Conservation (phyloP, 2,888 invertebrate genomes). For the Pachliopta kotzebuea region DNA sequence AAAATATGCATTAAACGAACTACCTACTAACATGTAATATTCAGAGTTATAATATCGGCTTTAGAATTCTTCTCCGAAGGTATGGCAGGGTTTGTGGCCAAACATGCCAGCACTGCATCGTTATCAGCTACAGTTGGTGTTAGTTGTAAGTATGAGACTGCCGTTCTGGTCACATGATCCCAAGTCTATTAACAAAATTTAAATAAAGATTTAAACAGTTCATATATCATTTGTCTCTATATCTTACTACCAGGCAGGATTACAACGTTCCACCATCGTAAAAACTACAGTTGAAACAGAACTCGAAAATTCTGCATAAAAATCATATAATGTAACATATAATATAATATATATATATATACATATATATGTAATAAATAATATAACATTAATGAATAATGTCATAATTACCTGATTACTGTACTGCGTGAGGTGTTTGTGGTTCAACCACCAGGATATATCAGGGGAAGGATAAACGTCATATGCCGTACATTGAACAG, state of each 20-base stretch:
- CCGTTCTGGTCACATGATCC: constrained; percentile 53
- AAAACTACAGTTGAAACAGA: too few species aligned
- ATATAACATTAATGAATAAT: too few species aligned
- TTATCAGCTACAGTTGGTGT: constrained; percentile 61
- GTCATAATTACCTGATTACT: constrained; percentile 71
- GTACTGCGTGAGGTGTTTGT: constrained; percentile 66
- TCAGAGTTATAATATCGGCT: constrained; percentile 69
- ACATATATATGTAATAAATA: too few species aligned
- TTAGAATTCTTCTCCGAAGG: constrained; percentile 68
- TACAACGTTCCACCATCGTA: too few species aligned
- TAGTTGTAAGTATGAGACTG: constrained; percentile 62
- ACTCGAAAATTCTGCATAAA: too few species aligned
- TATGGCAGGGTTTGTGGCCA: constrained; percentile 71
- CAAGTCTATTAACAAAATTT: constrained; percentile 50
- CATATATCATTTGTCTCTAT: too few species aligned
- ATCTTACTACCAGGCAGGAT: too few species aligned
- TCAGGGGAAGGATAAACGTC: constrained; percentile 73
- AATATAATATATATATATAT: too few species aligned
- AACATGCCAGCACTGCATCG: constrained; percentile 69
- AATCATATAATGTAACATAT: too few species aligned
- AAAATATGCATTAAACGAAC: constrained; percentile 15
- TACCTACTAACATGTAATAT: constrained; percentile 69
- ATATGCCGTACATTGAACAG: constrained; percentile 65
- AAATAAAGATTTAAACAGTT: background rate
- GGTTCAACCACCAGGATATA: constrained; percentile 72